These are phyloP conservation scores for Tangara arthus DNA, from an alignment of 2,797 vertebrate genomes.

Conservation along the genomic window DNA sequence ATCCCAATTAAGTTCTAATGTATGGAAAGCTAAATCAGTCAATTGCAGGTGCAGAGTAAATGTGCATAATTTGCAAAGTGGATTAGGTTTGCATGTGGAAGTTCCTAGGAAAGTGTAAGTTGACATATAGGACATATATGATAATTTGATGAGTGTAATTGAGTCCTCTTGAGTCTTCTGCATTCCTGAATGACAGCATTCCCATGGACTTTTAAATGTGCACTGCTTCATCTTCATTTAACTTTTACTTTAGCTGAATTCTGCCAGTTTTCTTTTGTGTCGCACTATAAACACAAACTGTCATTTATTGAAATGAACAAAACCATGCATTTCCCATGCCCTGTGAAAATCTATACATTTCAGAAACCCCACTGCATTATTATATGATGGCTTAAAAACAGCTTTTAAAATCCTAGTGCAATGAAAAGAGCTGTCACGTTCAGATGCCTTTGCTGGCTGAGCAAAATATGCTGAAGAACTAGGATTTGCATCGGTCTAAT, in stretches of 20 bases:
- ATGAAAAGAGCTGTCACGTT: constrained; percentile 4
- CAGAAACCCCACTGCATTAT: background rate
- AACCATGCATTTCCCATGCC: background rate
- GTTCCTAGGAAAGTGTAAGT: background rate
- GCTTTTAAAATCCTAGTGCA: constrained; percentile 6
- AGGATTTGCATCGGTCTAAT: background rate
- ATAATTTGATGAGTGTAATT: background rate
- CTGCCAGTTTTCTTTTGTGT: background rate
- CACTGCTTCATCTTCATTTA: background rate
- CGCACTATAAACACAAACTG: background rate
- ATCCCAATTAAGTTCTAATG: fast-evolving
- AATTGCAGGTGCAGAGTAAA: background rate
- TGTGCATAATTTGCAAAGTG: background rate
- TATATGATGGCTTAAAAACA: background rate
- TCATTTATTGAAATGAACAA: background rate
- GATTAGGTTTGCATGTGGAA: background rate
- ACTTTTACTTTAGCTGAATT: background rate
- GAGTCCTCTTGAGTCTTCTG: background rate
- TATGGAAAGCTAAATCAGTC: background rate
- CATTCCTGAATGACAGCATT: background rate
- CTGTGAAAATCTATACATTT: background rate
- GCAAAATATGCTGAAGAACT: background rate
- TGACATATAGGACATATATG: background rate
- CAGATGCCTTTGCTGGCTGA: background rate
- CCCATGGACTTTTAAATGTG: background rate